A percentile compares a stretch with the other conserved stretches of the same genome.
Conservation (phyloP, 2,888 invertebrate species). For the Xestobium rufovillosum region DNA sequence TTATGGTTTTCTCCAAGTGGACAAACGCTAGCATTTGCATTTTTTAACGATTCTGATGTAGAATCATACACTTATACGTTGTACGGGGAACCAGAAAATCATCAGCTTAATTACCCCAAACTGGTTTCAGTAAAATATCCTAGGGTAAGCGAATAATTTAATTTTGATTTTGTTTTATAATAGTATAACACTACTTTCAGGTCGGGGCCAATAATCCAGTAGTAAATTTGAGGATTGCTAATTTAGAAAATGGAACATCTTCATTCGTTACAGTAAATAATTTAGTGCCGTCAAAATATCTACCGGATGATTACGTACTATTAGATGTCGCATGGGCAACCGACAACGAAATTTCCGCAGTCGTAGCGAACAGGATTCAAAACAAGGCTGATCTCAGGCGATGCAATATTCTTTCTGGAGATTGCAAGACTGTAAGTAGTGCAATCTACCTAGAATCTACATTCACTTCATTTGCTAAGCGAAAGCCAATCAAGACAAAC, state of each 20-base stretch:
- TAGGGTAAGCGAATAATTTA: slow-evolving; percentile 50
- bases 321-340: slow-evolving; percentile 69
- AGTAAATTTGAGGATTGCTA: slow-evolving; percentile 58
- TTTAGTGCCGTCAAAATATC: slow-evolving; percentile 46
- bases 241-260: slow-evolving; percentile 38
- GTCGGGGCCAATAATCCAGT: slow-evolving; percentile 67
- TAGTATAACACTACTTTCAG: slow-evolving; percentile 47
- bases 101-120: slow-evolving; percentile 59
- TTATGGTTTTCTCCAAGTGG: slow-evolving; percentile 74
- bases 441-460: too few species aligned
- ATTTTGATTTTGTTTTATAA: too few species aligned
- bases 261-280: slow-evolving; percentile 14
- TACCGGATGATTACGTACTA: slow-evolving; percentile 57
- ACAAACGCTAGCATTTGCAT: slow-evolving; percentile 59
- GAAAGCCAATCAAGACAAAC: too few species aligned
- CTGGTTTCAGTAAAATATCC: slow-evolving; percentile 65
- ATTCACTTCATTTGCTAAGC: too few species aligned
- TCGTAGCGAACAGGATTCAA: slow-evolving; percentile 83
- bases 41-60: slow-evolving; percentile 65
- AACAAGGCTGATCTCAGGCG: slow-evolving; percentile 44
- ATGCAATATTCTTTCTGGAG: slow-evolving; percentile 17
- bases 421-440: not conserved
- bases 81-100: slow-evolving; percentile 56
- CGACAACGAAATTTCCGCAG: slow-evolving; percentile 56
- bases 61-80: slow-evolving; percentile 55